Evolutionary conservation across 2,888 invertebrate genomes (phyloP), one percentile per base, ranked within the genome.

Genomic region (Chaitophorus viminalis): DNA sequence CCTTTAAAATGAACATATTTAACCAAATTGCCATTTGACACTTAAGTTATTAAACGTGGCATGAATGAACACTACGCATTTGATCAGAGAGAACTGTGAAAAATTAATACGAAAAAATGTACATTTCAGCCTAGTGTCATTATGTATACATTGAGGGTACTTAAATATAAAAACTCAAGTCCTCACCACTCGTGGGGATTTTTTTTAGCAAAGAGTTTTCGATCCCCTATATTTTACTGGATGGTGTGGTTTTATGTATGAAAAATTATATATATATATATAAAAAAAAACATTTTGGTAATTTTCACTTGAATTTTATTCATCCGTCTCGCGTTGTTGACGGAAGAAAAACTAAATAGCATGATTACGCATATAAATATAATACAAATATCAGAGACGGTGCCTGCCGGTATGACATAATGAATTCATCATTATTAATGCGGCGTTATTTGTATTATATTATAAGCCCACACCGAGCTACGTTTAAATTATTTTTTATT

Each of bases 91-190:
- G 81, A 81, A 54, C 65, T 46, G 76, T 72, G 72, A n/a, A 76
- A 33, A 84, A 79, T 68, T 87, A 70, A 68, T 72, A 72, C 29
- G 31, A 54, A 70, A 52, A 88, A 82, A 72, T 74, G n/a, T 29
- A 82, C 74, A n/a, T 74, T 82, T 72, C 74, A 36, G n/a, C 74
- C 39, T 54, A 82, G 54, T 72, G 74, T n/a, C 54, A 33, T 82
- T 74, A 36, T n/a, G n/a, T 46, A 46, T 46, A 46, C 9, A 36
- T 70, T 9, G 36, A 82, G 82, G 25, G 72, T 72, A 72, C 82
- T 82, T 72, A 72, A 52, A 82, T 52, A 82, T 46, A 70, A 70
- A 82, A 82, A 70, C 29, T 79, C 79, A 39, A 79, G 39, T 6
- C 65, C 36, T n/a, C 39, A 29, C 60, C 9, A 25, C 81, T 70